These are phyloP conservation scores for Vanacampus margaritifer DNA, from an alignment of 2,113 vertebrate species.

Conservation along the genomic window DNA sequence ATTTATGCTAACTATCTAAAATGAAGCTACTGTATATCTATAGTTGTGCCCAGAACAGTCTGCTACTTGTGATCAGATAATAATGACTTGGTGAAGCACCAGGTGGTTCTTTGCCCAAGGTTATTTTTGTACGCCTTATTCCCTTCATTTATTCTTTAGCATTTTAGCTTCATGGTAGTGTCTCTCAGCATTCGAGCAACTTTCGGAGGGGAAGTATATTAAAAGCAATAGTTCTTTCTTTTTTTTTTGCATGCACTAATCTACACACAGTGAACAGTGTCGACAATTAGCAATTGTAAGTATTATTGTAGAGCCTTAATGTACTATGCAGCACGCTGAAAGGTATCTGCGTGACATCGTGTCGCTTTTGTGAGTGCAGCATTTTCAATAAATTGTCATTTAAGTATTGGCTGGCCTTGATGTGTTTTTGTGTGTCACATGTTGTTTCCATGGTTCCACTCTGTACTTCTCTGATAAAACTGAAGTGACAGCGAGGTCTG, in stretches of 20 bases:
- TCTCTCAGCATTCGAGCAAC: not conserved
- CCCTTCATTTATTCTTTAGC: not conserved
- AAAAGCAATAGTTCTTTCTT: not conserved
- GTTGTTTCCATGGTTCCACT: conserved; percentile 62
- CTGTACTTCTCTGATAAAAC: conserved; percentile 54
- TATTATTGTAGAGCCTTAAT: conserved; percentile 27
- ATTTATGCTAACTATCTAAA: no score
- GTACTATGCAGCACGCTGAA: conserved; percentile 32
- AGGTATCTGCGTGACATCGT: conserved; percentile 44
- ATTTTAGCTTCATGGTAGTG: not conserved
- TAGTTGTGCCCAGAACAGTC: no score
- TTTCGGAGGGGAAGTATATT: not conserved
- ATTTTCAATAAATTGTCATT: conserved; percentile 64
- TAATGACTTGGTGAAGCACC: no score
- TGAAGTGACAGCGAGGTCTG: conserved; percentile 68
- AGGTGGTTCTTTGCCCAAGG: no score
- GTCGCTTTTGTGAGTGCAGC: conserved; percentile 54
- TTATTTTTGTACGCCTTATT: no score
- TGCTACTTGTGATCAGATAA: no score
- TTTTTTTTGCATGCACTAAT: not conserved
- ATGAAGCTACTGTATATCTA: no score
- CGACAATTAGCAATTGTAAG: conserved; percentile 28
- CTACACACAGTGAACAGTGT: conserved; percentile 28
- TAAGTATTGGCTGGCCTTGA: conserved; percentile 57
- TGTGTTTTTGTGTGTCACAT: conserved; percentile 60